Evolutionary conservation across 2,113 vertebrate genomes (phyloP), one percentile per base, ranked within the genome.

Genomic region (Sorex araneus): DNA sequence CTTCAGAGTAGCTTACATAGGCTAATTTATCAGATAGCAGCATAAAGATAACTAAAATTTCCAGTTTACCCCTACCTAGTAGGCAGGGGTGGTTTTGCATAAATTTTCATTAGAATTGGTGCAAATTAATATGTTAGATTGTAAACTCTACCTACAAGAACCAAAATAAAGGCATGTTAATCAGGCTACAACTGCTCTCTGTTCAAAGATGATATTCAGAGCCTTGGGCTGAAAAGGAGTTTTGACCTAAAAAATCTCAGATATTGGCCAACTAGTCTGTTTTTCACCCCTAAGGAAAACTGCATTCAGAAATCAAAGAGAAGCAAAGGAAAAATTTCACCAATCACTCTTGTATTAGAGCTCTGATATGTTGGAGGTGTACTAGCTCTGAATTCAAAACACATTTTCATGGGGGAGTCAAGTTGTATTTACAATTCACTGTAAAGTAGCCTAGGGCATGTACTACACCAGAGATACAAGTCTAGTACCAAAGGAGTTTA

Each of bases 91-190:
- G 6, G 75, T 82, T 54, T 54, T 85, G 50, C 28, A 77, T 60
- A 90, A 27, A 84, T 70, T 81, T 85, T 30, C 43, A 67, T 77
- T 40, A 67, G 80, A 64, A 81, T 8, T 75, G 32, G 30, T 76
- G 66, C 84, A 91, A 87, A 36, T 27, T 43, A n/a, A 28, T 40
- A 43, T 43, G n/a, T 12, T 75, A 1, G 80, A 27, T 88, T 87
- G 74, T 60, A 60, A 79, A 91, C 12, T 85, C 43, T 88, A 71
- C 70, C 30, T 47, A 8, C 30, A 81, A 57, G 40, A 57, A 79
- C 73, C 87, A 50, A 76, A 75, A 64, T 54, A 76, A 84, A 91
- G 47, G 27, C 87, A 81, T 13, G 78, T 85, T 88, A 43, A 28
- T 70, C 30, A 25, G 21, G 18, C 36, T 89, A 32, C 6, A 27